These are phyloP conservation scores for Antidorcas marsupialis DNA, from an alignment of 2,113 vertebrate species.

Conservation along the genomic window DNA sequence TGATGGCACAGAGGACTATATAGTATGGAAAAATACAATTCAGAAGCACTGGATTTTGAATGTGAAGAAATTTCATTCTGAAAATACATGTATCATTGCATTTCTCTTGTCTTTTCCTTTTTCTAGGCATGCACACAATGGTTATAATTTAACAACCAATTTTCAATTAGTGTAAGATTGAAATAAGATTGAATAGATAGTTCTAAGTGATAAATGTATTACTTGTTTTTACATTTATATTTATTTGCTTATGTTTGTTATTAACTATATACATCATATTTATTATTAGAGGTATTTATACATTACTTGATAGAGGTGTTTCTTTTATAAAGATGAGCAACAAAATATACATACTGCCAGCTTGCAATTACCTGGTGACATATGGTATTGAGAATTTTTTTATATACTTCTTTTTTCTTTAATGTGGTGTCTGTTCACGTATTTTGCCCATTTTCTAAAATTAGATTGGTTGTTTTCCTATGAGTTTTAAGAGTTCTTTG, in stretches of 20 bases:
- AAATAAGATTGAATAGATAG: not conserved
- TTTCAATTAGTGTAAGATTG: not conserved
- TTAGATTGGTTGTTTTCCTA: not conserved
- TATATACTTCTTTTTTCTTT: not conserved
- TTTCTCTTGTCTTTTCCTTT: not conserved
- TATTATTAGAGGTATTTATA: not conserved
- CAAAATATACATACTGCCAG: not conserved
- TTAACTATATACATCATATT: not conserved
- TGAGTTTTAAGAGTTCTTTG: not conserved
- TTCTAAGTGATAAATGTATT: not conserved
- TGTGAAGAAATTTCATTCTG: not conserved
- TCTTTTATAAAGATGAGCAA: not conserved
- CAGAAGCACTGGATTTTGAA: not conserved
- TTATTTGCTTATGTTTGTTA: not conserved
- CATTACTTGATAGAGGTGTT: not conserved
- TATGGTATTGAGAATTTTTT: not conserved
- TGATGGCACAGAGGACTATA: not conserved
- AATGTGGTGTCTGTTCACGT: not conserved
- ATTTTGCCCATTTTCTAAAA: not conserved
- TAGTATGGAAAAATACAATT: not conserved
- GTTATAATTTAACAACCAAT: not conserved
- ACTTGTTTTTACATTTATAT: not conserved
- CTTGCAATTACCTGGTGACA: not conserved
- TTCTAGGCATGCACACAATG: not conserved
- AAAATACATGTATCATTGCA: not conserved